These are phyloP conservation scores for Elgaria multicarinata DNA, from an alignment of 2,113 vertebrate species.

Conservation along the genomic window DNA sequence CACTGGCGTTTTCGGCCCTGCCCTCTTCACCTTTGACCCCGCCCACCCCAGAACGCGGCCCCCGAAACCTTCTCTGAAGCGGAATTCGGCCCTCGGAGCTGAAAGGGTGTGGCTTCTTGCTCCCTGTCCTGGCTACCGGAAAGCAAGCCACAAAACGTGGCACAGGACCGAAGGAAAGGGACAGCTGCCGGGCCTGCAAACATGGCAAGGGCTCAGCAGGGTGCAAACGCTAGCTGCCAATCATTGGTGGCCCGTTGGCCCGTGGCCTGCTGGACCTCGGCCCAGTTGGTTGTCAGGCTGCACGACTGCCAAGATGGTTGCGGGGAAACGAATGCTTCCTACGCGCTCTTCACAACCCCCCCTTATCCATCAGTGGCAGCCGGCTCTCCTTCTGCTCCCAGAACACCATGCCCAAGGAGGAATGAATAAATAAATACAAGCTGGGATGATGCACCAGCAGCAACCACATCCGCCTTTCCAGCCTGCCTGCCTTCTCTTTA, in stretches of 20 bases:
- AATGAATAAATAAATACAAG: not conserved
- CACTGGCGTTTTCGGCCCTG: no score
- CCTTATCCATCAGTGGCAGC: not conserved
- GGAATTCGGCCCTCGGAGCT: no score
- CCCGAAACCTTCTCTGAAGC: no score
- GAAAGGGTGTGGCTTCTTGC: not conserved
- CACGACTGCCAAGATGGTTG: no score
- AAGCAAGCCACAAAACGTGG: not conserved
- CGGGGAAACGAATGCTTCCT: not conserved
- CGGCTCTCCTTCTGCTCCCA: not conserved
- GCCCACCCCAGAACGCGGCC: no score
- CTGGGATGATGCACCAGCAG: not conserved
- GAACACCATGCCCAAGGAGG: not conserved
- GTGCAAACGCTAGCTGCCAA: not conserved
- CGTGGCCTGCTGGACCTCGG: not conserved
- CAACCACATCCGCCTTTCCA: not conserved
- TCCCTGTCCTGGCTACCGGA: not conserved
- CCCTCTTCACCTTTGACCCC: no score
- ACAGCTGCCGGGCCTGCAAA: not conserved
- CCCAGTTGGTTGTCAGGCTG: not conserved
- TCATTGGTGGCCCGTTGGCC: not conserved
- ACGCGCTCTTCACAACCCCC: not conserved
- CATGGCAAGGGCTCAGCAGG: not conserved
- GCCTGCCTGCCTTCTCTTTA: not conserved
- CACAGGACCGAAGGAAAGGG: not conserved